Evolutionary conservation across 2,113 vertebrate species (phyloP).

Genomic region (Coptodon bakossiorum): DNA sequence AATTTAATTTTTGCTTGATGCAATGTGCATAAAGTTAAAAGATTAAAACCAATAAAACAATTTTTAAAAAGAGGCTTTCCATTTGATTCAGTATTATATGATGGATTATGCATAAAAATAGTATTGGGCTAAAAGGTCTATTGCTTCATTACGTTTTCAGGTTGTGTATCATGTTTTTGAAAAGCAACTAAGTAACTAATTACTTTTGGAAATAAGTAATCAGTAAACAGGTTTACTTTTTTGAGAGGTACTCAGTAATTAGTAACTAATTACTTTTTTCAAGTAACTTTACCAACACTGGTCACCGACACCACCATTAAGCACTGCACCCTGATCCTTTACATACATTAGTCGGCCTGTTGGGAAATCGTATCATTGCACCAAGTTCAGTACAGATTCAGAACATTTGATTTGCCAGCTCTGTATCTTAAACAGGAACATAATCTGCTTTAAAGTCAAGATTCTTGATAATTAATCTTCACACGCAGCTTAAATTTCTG

Average conservation of each 20-base stretch:
- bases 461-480: neutral
- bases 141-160: neutral
- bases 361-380: neutral
- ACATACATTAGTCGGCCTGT: too few relatives aligned
- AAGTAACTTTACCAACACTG: neutral
- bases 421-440: neutral
- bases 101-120: neutral
- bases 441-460: neutral
- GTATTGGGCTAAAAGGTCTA: rapidly evolving
- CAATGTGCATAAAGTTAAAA: neutral
- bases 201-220: rapidly evolving
- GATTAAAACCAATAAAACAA: neutral
- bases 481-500: neutral
- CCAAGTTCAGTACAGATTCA: neutral
- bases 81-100: neutral
- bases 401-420: neutral
- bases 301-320: neutral
- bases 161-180: neutral
- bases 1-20: neutral
- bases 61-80: neutral
- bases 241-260: neutral
- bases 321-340: neutral
- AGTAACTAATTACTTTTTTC: neutral
- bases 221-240: rapidly evolving
- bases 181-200: neutral